A percentile compares a stretch with the other conserved stretches of the same genome.
These are phyloP conservation scores for Mechanitis mazaeus DNA, from an alignment of 2,888 invertebrate genomes.

Conservation along the genomic window DNA sequence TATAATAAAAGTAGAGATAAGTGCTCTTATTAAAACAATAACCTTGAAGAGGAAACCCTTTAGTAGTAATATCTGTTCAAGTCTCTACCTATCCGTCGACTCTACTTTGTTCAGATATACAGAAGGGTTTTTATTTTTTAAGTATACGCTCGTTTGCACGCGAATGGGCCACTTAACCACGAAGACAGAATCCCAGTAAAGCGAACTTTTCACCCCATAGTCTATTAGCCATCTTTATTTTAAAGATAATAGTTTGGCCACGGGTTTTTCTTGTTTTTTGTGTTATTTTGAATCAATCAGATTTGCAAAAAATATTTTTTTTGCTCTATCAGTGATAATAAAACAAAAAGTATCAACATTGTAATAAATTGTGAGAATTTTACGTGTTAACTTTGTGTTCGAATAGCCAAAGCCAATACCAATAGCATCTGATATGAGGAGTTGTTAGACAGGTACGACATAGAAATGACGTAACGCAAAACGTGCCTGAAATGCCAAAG, in stretches of 20 bases:
- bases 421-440: slow-evolving; percentile 34
- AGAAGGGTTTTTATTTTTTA: slow-evolving; percentile 74
- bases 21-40: too few species aligned
- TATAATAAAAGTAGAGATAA: neutral
- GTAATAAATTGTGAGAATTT: slow-evolving; percentile 51
- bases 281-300: slow-evolving; percentile 11
- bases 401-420: slow-evolving; percentile 45
- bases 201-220: slow-evolving; percentile 53
- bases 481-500: slow-evolving; percentile 52
- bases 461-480: slow-evolving; percentile 48
- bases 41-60: slow-evolving; percentile 21
- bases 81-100: too few species aligned
- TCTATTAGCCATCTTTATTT: slow-evolving; percentile 65
- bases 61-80: neutral
- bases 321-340: slow-evolving; percentile 29
- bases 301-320: slow-evolving; percentile 14
- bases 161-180: slow-evolving; percentile 77
- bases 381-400: slow-evolving; percentile 46
- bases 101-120: slow-evolving; percentile 40
- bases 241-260: slow-evolving; percentile 66
- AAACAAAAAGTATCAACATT: slow-evolving; percentile 34
- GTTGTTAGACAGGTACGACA: slow-evolving; percentile 38
- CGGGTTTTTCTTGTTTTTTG: slow-evolving; percentile 68
- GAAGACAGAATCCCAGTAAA: slow-evolving; percentile 57
- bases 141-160: slow-evolving; percentile 76